Evolutionary conservation across 2,797 vertebrate genomes (phyloP).

Genomic region (Trichosurus vulpecula): DNA sequence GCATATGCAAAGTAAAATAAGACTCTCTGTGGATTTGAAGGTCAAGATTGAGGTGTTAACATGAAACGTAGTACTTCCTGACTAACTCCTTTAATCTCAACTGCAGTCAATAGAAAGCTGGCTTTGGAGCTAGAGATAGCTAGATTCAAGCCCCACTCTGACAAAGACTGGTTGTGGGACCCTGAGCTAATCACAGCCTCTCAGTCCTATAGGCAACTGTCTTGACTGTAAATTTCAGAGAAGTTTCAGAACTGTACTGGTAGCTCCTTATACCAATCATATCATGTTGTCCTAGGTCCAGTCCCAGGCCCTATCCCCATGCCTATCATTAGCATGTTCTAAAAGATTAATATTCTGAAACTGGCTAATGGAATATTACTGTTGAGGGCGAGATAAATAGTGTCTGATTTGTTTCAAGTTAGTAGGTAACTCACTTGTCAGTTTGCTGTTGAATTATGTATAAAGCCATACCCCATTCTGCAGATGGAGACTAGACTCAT

Average conservation of each 20-base stretch:
- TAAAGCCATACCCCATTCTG: fast-evolving
- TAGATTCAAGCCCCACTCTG: neutral
- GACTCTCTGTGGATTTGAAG: neutral
- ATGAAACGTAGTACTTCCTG: neutral
- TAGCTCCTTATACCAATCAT: neutral
- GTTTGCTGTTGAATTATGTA: fast-evolving
- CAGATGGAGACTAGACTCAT: fast-evolving
- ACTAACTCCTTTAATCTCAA: neutral
- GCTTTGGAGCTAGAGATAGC: neutral
- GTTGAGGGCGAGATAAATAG: neutral
- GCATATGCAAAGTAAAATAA: neutral
- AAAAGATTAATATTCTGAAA: neutral
- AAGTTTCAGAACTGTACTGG: neutral
- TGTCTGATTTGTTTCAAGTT: neutral
- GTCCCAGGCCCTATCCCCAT: neutral
- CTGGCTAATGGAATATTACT: neutral
- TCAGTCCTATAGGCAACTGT: neutral
- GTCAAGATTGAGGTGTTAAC: neutral
- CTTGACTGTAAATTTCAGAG: neutral
- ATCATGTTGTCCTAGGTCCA: neutral
- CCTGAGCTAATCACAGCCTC: fast-evolving
- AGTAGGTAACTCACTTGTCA: neutral
- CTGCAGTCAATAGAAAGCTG: neutral
- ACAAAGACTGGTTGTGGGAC: neutral
- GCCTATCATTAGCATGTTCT: neutral